Evolutionary conservation across 2,113 vertebrate genomes (phyloP).

Genomic region (Elachura formosa): DNA sequence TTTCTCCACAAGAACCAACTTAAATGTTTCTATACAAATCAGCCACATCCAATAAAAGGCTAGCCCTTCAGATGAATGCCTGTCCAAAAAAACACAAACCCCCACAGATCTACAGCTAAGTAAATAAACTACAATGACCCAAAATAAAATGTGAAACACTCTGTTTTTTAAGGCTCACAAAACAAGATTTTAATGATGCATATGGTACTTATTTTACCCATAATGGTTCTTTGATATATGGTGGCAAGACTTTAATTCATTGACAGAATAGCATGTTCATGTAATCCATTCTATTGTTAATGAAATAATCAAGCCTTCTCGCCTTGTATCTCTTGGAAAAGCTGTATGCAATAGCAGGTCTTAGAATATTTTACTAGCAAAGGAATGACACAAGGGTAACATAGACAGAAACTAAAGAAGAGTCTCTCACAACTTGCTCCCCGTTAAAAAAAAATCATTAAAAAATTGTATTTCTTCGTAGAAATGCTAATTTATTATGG

Average conservation of each 20-base stretch:
- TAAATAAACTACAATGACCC: slow-evolving; percentile 30
- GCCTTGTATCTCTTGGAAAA: background rate
- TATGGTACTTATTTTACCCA: slow-evolving; percentile 31
- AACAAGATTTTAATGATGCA: background rate
- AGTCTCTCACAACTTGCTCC: background rate
- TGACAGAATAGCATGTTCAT: background rate
- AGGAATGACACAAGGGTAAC: background rate
- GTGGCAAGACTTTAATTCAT: background rate
- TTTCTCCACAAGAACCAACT: background rate
- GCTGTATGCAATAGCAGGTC: background rate
- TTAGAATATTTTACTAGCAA: background rate
- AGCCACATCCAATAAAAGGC: background rate
- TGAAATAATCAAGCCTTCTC: background rate
- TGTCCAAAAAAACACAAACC: background rate
- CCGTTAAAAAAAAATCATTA: background rate
- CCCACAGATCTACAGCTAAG: background rate
- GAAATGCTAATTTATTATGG: background rate
- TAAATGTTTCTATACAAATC: background rate
- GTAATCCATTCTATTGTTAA: background rate
- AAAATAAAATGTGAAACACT: slow-evolving; percentile 21
- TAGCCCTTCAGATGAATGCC: background rate
- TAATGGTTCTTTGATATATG: background rate
- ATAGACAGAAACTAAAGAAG: background rate
- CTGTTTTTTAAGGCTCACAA: background rate
- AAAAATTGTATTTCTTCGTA: background rate